Conservation (phyloP, 2,888 invertebrate genomes). For the Pammene fasciana region DNA sequence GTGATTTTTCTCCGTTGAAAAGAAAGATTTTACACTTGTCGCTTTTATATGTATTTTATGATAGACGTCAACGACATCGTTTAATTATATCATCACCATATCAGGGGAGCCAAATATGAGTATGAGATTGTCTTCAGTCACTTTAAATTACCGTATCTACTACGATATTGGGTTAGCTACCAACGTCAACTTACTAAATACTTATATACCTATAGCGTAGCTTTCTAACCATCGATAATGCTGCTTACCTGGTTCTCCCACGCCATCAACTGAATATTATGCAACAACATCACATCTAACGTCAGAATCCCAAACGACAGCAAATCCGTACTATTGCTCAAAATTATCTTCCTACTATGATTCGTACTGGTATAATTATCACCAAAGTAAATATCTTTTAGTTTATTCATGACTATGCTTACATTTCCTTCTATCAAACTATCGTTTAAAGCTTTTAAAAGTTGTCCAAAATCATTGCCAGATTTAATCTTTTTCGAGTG, state of each 20-base stretch:
- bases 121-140: too few relatives aligned
- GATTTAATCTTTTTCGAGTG: constrained; percentile 50
- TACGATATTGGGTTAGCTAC: too few relatives aligned
- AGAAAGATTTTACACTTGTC: too few relatives aligned
- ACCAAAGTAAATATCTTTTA: constrained; percentile 80
- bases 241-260: constrained; percentile 79
- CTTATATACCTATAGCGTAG: too few relatives aligned
- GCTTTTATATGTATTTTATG: too few relatives aligned
- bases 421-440: constrained; percentile 79
- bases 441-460: constrained; percentile 79
- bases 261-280: constrained; percentile 83
- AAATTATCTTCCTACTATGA: constrained; percentile 62
- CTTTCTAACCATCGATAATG: too few relatives aligned
- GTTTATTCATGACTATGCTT: constrained; percentile 74
- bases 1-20: too few relatives aligned
- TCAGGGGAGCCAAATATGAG: too few relatives aligned
- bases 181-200: too few relatives aligned
- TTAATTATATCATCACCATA: too few relatives aligned
- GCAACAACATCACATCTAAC: constrained; percentile 82
- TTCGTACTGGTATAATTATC: constrained; percentile 64
- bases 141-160: too few relatives aligned
- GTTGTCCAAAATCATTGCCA: constrained; percentile 62
- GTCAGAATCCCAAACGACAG: constrained; percentile 83
- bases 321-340: constrained; percentile 75
- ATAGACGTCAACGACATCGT: too few relatives aligned